Evolutionary conservation across 2,113 vertebrate species (phyloP).

Genomic region (Empidonax alnorum): DNA sequence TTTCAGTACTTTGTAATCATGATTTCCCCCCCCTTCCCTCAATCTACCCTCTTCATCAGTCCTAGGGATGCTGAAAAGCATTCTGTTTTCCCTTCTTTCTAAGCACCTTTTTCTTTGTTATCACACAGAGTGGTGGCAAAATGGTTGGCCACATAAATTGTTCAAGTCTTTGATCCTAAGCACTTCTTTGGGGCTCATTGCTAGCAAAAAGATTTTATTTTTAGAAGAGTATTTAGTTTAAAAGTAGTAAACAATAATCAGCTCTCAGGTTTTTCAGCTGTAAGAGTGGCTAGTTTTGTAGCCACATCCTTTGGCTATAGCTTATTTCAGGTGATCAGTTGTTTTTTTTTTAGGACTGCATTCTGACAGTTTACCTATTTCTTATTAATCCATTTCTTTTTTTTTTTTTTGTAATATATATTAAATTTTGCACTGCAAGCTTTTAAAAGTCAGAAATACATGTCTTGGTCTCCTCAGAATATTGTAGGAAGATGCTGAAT

Average conservation of each 20-base stretch:
- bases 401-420: background rate
- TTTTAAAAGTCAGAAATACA: background rate
- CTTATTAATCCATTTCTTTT: too few relatives aligned
- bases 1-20: background rate
- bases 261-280: background rate
- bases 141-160: background rate
- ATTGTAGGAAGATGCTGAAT: background rate
- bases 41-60: background rate
- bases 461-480: background rate
- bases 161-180: background rate
- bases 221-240: background rate
- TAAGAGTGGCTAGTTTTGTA: background rate
- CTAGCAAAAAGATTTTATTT: background rate
- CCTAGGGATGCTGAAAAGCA: rapidly evolving
- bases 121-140: background rate
- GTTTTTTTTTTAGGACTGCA: background rate
- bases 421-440: background rate
- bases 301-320: background rate
- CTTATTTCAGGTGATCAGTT: background rate
- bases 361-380: background rate
- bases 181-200: background rate
- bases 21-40: background rate
- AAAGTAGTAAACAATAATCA: background rate
- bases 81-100: background rate
- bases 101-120: background rate